Conservation (phyloP, 1,140 invertebrate genomes). For the Aphis craccivora region DNA sequence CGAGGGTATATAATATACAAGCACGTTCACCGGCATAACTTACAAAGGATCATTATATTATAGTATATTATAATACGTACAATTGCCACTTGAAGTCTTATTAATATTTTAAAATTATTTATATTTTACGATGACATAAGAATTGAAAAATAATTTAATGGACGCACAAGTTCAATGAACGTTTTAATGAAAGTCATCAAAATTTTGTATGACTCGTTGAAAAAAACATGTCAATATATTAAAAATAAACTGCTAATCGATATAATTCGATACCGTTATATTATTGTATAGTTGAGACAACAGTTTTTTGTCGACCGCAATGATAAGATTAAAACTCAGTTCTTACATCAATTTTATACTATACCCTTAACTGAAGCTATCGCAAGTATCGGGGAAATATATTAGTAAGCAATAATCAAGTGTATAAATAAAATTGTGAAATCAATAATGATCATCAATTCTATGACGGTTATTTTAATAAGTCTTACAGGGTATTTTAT, state of each 20-base stretch:
- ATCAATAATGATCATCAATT: background rate
- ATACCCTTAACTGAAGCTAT: background rate
- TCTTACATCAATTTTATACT: background rate
- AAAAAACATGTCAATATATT: background rate
- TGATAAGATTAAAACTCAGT: background rate
- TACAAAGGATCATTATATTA: background rate
- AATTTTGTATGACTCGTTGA: background rate
- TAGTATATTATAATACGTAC: slow-evolving; percentile 7
- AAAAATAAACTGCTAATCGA: background rate
- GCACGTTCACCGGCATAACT: background rate
- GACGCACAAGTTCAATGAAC: background rate
- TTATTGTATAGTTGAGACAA: background rate
- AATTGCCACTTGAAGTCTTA: background rate
- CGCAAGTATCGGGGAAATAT: background rate
- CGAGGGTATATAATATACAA: background rate
- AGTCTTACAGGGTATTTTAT: no score
- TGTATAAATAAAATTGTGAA: background rate
- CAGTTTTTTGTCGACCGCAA: background rate
- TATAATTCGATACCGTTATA: slow-evolving; percentile 2
- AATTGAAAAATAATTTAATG: background rate
- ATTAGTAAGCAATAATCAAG: background rate
- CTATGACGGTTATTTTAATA: background rate
- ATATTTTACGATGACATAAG: background rate
- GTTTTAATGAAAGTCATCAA: background rate
- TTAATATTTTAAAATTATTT: slow-evolving; percentile 21